Evolutionary conservation across 1,140 invertebrate genomes (phyloP), one percentile per base, ranked within the genome.

Genomic region (Bradynema listronoti): DNA sequence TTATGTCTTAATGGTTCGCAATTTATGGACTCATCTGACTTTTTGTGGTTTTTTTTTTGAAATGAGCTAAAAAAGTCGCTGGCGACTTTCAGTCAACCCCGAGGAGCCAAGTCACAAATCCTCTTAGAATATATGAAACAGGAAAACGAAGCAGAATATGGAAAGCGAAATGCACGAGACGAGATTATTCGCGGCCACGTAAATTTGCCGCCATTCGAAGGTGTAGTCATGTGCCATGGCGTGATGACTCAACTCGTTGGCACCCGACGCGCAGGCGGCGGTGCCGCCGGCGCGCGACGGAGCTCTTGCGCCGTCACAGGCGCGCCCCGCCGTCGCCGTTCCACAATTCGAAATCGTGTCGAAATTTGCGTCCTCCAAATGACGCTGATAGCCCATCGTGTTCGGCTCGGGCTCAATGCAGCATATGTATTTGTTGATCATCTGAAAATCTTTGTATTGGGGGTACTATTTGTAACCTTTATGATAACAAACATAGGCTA

Each of bases 131-230:
- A 77, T 58, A 22, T 76, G 71, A 58, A 76, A 76, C 54, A 75
- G 36, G 41, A 68, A 63, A 9, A 75, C 56, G 53, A 77, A 75
- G 22, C 73, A 61, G 55, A 75, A 75, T 25, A 77, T 58, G 19
- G 68, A 58, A 53, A 75, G 70, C 34, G 59, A 66, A 16, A 75
- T 9, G 11, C 75, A 71, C 0, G 72, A 75, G 57, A 75, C 61
- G 14, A 77, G 66, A 29, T 75, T 75, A 56, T 75, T 75, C 5
- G 56, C 59, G 9, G 73, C 73, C 49, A 75, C 66, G 52, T 69
- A 75, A 33, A 75, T 73, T 36, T 75, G 73, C 5, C 69, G 51
- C 73, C 73, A 75, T 33, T 75, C 73, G 9, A 59, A 60, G 22
- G 72, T 73, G 49, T 75, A 75, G 36, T 73, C 63, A 4, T 57